Evolutionary conservation across 1,140 invertebrate genomes (phyloP), one percentile per base, ranked within the genome.

Genomic region (Dendrolimus punctatus): DNA sequence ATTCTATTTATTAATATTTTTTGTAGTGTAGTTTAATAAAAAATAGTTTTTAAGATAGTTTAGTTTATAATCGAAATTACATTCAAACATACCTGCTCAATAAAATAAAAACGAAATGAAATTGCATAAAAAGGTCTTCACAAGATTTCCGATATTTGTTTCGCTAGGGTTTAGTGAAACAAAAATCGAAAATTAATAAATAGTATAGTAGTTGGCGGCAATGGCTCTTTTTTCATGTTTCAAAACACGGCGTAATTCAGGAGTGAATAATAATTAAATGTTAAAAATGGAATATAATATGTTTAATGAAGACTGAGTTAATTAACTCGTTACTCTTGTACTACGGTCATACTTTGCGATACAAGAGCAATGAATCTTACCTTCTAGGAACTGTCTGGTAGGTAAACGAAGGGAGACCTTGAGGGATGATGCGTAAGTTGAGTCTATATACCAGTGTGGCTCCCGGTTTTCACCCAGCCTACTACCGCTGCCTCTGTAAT

Each of bases 371-470:
- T 23, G 23, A 23, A 23, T 23, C 70, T 61, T 75, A 85, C 83
- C 83, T 85, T 86, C 78, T 70, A 86, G 54, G 41, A 80, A 83
- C 63, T 84, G 83, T 43, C 76, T 75, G 54, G 83, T 84, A 5
- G 83, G 83, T 57, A 86, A 65, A n/a, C 78, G 71, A 6, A 86
- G 70, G 2, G 81, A 85, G 51, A 86, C 81, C 51, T 85, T 86
- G 8, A 86, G 74, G 2, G 81, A 80, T 4, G 83, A 86, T 6
- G 83, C 80, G 80, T 80, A 86, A 5, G 79, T 66, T 1, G 80
- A 83, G 64, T 86, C 83, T 49, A 86, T 84, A 70, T 84, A 86
- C 83, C 83, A 86, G 53, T 78, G 76, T 5, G 81, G 83, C 51
- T 81, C 75, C 38, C 72, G 57, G 52, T 66, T 66, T n/a, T 81